Evolutionary conservation across 1,140 invertebrate genomes (phyloP).

Genomic region (Trichonephila clavipes): DNA sequence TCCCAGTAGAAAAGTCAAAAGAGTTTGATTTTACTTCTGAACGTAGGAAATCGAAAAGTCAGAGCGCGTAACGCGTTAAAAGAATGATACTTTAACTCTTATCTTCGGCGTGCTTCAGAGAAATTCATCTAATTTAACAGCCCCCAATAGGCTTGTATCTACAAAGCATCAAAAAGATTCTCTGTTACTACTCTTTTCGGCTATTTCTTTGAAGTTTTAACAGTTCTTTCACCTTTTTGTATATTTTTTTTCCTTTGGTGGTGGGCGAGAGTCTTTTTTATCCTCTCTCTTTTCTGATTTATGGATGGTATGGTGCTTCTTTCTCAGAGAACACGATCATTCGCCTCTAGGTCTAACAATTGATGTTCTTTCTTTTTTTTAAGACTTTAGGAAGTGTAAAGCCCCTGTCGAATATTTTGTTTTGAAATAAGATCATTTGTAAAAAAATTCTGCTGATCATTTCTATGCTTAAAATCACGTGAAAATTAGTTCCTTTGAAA

Average conservation of each 20-base stretch:
- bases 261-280: neutral
- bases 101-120: constrained; percentile 46
- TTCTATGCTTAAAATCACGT: too few species aligned
- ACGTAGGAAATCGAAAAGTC: constrained; percentile 32
- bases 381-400: neutral
- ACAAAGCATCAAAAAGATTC: constrained; percentile 35
- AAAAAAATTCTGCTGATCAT: too few species aligned
- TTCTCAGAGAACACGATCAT: constrained; percentile 4
- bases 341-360: constrained; percentile 13
- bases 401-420: neutral
- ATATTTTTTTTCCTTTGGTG: neutral
- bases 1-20: neutral
- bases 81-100: constrained; percentile 42
- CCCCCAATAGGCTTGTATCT: constrained; percentile 62
- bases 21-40: neutral
- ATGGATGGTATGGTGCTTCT: constrained; percentile 17
- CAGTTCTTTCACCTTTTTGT: constrained; percentile 7
- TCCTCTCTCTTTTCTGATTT: constrained; percentile 34
- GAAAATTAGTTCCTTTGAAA: too few species aligned
- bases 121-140: constrained; percentile 65
- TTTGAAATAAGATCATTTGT: neutral
- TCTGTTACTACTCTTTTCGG: neutral
- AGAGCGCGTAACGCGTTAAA: constrained; percentile 15
- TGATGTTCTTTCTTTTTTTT: neutral
- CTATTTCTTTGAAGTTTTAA: constrained; percentile 31